Base-by-base conservation (phyloP, 2,113 vertebrate species). In the Malaclemys terrapin region DNA sequence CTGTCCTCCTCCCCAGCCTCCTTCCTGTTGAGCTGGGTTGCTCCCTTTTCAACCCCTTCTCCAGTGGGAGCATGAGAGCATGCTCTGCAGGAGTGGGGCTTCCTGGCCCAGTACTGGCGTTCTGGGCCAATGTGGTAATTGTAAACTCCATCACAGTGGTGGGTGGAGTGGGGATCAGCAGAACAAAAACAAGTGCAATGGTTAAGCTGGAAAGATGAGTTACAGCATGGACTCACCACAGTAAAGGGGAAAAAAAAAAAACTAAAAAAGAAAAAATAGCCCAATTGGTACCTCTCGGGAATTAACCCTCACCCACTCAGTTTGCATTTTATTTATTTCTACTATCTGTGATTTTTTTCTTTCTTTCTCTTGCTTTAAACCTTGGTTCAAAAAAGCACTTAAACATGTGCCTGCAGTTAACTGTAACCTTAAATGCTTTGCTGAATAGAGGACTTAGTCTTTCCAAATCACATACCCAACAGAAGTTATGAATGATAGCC, bases 301-400 rank as follows among this genome's bases (percentile, higher is more conserved):
- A 38, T 10, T 4, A 86, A 82, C 3, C 12, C 45, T 69, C 14
- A 82, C 35, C 52, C 17, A 6, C 1, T 80, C 42, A 14, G 6
- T n/a, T 89, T 25, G 1, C 0, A 20, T 90, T 82, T 88, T 93
- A 25, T 38, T 89, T 79, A 29, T 56, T 90, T 53, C 38, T 78
- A 9, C 29, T 45, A 3, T 45, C 22, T 47, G 6, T 82, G 10
- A 83, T 87, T 38, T 69, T 35, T 24, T 7, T 89, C 45, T 45
- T 6, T 69, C 16, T 69, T n/a, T 20, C 35, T 38, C n/a, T 91
- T 91, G 17, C 80, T 89, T 9, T 52, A 89, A 5, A 3, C 16
- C 4, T 0, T 84, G 17, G 84, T 3, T 85, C 47, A 85, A 49
- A 89, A 84, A 24, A 76, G 0, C 6, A 27, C 1, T 0, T 14